Evolutionary conservation across 1,140 invertebrate species (phyloP), one percentile per base, ranked within the genome.

Genomic region (Drosophila quadrilineata): DNA sequence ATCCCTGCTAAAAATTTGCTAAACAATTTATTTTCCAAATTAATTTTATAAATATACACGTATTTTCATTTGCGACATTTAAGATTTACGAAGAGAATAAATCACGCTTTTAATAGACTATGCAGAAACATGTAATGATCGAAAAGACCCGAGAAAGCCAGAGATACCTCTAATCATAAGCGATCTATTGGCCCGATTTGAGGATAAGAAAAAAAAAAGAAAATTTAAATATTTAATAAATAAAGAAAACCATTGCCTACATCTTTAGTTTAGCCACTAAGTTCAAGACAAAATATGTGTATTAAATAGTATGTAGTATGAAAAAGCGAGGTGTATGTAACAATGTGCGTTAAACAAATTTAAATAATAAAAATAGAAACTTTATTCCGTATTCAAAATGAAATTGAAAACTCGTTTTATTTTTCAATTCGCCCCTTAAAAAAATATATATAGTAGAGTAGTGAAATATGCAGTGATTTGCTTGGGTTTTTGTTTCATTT

Each of bases 231-330:
- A 45, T 69, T 38, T 16, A 66, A 74, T n/a, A n/a, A n/a, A n/a
- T n/a, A n/a, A n/a, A n/a, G n/a, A 82, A 67, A 75, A 71, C 69
- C 62, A 77, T 85, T 84, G 77, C 77, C 77, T 85, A 77, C 41
- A 68, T 73, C 70, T 77, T 84, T 84, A 84, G 73, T 84, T 84
- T 71, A 84, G 79, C 65, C 10, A 56, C 60, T 84, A 84, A 85
- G 79, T 84, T 84, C 79, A 84, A 77, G 77, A 84, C 74, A 77
- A 85, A 65, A 57, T 71, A 63, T 67, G 77, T 85, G 77, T 84
- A 84, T 84, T 84, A 84, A 84, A 74, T 84, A 84, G 79, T 84
- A 59, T 85, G 74, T 84, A 84, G 79, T 71, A 49, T 21, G 65
- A 75, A 65, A 45, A 56, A 56, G 65, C 45, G 59, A 41, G 57